A percentile compares a stretch with the other conserved stretches of the same genome.
phyloP scores from a whole-genome alignment of 1,140 invertebrate species.

The Drusus annulatus region DNA sequence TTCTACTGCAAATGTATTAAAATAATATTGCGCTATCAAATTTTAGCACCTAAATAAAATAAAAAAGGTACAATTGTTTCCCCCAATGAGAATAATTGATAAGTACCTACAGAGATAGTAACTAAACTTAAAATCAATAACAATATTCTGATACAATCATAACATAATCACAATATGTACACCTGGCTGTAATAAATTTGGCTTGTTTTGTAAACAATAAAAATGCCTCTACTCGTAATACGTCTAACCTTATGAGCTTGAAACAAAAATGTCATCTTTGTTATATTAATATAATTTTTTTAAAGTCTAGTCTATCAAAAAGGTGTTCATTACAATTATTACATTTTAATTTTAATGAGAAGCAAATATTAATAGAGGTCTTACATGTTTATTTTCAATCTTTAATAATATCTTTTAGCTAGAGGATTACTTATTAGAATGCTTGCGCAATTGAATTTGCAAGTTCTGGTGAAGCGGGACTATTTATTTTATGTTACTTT shows the following conservation, averaged over 20 bases:
- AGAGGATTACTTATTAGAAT: no score
- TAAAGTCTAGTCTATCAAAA: constrained; percentile 11
- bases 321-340: not conserved
- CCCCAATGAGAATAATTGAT: not conserved
- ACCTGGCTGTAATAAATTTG: not conserved
- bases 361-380: not conserved
- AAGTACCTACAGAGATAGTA: no score
- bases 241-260: not conserved
- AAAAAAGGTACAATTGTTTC: constrained; percentile 4
- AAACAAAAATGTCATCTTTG: constrained; percentile 2
- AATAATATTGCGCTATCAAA: not conserved
- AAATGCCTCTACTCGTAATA: not conserved
- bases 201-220: constrained; percentile 10
- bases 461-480: no score
- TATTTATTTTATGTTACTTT: no score
- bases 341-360: not conserved
- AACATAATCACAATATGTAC: not conserved
- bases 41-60: not conserved
- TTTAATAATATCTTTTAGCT: no score
- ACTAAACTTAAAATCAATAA: not conserved
- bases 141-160: not conserved
- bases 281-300: not conserved
- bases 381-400: no score
- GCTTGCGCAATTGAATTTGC: no score
- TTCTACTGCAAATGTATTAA: not conserved